A percentile compares a stretch with the other conserved stretches of the same genome.
Conservation (phyloP, 2,797 vertebrate species). For the Dryobates pubescens region DNA sequence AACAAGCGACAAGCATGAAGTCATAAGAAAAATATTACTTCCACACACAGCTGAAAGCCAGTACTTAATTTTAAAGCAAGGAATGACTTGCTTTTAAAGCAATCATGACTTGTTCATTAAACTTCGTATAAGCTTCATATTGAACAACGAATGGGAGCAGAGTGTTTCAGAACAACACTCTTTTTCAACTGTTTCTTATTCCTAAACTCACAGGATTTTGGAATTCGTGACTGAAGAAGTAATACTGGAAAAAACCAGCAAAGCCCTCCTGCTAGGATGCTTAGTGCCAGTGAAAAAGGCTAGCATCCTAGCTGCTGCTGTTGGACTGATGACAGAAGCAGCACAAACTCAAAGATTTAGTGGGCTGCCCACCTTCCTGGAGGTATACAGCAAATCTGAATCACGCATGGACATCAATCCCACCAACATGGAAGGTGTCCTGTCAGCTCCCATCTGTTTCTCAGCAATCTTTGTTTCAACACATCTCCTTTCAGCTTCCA, state of each 20-base stretch:
- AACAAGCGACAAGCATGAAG: neutral
- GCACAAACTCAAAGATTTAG: neutral
- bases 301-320: neutral
- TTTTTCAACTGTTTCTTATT: slow-evolving; percentile 7
- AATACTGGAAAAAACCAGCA: neutral
- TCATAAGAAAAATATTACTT: slow-evolving; percentile 12
- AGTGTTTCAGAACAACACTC: neutral
- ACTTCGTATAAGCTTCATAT: neutral
- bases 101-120: slow-evolving; percentile 4
- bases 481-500: neutral
- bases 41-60: neutral
- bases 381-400: neutral
- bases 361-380: neutral
- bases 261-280: neutral
- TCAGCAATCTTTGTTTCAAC: neutral
- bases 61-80: neutral
- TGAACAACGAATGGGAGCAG: neutral
- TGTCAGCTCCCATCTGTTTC: neutral
- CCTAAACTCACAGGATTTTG: neutral
- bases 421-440: neutral
- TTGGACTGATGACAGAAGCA: neutral
- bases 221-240: neutral
- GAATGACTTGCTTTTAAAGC: neutral
- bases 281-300: neutral
- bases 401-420: neutral